phyloP scores from a whole-genome alignment of 2,888 invertebrate species.

The Melinaea marsaeus region DNA sequence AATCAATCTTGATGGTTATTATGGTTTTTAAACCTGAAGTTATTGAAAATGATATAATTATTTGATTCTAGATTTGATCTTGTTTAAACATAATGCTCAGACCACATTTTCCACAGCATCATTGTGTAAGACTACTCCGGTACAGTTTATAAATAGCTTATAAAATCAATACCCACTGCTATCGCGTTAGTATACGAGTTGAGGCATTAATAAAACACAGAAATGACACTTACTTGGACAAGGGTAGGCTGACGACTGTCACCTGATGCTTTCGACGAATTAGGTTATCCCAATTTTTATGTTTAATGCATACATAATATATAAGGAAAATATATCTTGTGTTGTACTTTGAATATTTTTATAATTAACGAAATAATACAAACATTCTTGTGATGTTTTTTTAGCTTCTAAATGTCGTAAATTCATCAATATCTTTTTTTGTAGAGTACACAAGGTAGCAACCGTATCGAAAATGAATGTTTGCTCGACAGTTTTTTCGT shows the following conservation, averaged over 20 bases:
- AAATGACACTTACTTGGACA: constrained; percentile 16
- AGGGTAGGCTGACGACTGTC: constrained; percentile 2
- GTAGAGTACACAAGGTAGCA: too few species aligned
- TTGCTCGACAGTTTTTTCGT: too few species aligned
- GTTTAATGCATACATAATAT: background rate
- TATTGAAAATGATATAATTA: background rate
- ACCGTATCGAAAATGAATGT: too few species aligned
- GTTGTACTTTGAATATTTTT: too few species aligned
- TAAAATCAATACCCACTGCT: background rate
- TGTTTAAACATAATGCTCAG: background rate
- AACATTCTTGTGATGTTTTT: too few species aligned
- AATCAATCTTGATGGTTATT: too few species aligned
- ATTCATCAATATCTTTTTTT: too few species aligned
- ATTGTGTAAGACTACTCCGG: background rate
- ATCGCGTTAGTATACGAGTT: background rate
- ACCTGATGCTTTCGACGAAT: constrained; percentile 5
- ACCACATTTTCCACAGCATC: background rate
- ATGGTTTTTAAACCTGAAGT: too few species aligned
- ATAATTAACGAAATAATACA: too few species aligned
- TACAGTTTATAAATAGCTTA: constrained; percentile 1
- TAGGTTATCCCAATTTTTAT: constrained; percentile 4
- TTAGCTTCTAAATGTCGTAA: too few species aligned
- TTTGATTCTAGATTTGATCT: background rate
- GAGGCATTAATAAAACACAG: constrained; percentile 22
- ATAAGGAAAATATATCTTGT: background rate